Conservation (phyloP, 2,888 invertebrate species). For the Xestia c-nigrum region DNA sequence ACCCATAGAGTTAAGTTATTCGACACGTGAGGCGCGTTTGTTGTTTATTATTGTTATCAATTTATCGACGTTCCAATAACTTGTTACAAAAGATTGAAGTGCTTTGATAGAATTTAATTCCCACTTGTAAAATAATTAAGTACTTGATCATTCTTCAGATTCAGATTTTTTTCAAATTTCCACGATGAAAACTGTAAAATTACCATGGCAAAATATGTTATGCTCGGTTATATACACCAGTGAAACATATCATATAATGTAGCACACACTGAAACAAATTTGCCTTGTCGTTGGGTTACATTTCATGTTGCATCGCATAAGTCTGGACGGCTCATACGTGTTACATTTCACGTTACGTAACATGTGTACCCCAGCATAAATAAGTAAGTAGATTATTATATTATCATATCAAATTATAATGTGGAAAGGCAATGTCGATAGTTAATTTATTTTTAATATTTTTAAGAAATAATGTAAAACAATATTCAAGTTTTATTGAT, state of each 20-base stretch:
- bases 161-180: not conserved
- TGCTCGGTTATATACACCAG: too few relatives aligned
- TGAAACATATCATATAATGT: too few relatives aligned
- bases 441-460: not conserved
- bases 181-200: not conserved
- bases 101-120: not conserved
- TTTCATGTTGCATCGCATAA: too few relatives aligned
- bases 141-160: not conserved
- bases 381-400: too few relatives aligned
- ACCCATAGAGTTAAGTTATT: too few relatives aligned
- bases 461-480: not conserved
- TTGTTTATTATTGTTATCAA: not conserved
- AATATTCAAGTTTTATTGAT: not conserved
- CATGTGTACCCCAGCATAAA: too few relatives aligned
- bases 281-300: too few relatives aligned
- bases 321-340: too few relatives aligned
- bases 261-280: too few relatives aligned
- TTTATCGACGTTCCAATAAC: constrained; percentile 1
- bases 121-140: too few relatives aligned
- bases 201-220: not conserved
- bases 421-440: not conserved
- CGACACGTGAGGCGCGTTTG: not conserved
- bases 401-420: not conserved
- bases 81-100: not conserved
- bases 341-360: too few relatives aligned